Percentiles rank a stretch among this genome's conserved stretches.
phyloP scores from a whole-genome alignment of 2,797 vertebrate species.

The Clamator glandarius region DNA sequence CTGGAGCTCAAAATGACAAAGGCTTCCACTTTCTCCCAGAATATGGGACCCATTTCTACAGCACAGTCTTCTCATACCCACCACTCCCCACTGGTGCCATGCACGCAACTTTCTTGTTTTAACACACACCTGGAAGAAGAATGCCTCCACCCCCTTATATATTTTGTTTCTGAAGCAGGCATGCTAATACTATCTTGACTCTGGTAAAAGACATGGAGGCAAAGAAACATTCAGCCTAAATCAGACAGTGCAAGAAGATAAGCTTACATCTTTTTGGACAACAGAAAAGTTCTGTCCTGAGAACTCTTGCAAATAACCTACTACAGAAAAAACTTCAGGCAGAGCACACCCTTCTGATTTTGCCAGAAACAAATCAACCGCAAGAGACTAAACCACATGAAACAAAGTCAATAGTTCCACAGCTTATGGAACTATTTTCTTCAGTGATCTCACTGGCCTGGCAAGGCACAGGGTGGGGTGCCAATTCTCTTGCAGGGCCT shows the following conservation, averaged over 20 bases:
- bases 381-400: conserved; percentile 59
- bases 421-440: conserved; percentile 43
- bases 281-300: background rate
- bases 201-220: background rate
- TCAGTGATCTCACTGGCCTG: conserved; percentile 36
- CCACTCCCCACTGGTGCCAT: background rate
- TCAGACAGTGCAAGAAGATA: background rate
- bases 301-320: background rate
- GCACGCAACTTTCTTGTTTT: background rate
- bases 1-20: background rate
- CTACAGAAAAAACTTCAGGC: background rate
- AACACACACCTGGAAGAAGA: background rate
- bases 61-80: background rate
- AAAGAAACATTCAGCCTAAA: background rate
- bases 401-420: conserved; percentile 49
- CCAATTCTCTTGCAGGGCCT: background rate
- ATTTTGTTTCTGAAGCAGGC: background rate
- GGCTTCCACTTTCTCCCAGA: background rate
- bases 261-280: background rate
- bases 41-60: background rate
- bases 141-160: background rate
- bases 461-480: conserved; percentile 3
- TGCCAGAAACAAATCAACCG: conserved; percentile 35
- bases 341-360: background rate
- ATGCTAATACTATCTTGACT: background rate